Base-by-base conservation (phyloP, 1,140 invertebrate genomes). In the Platyscapa corneri region DNA sequence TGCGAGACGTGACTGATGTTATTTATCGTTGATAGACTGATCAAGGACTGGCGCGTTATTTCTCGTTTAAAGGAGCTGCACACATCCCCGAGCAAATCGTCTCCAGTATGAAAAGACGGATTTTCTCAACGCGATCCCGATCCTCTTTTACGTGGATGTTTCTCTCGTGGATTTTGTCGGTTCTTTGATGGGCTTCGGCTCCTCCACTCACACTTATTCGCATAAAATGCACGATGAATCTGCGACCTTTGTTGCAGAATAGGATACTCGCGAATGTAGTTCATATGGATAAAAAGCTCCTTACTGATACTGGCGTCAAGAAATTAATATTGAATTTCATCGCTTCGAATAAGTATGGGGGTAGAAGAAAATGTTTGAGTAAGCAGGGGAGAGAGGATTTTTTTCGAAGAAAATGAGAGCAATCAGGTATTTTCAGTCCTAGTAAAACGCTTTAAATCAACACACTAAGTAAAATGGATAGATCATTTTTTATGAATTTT, bases 11-110 rank as follows among this genome's bases (percentile, higher is more conserved):
- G 72, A 88, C 83, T 83, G 83, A 89, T 86, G 87, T 91, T 90
- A 91, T 90, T 91, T 91, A 90, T 88, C 88, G 88, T 89, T 88
- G 86, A 90, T 89, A 80, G 86, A 86, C 16, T 65, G 76, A 79
- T 84, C 60, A 60, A 79, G 84, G 78, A 86, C 86, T 81, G 83
- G 37, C 27, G 53, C 79, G 74, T 74, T 87, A 67, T 83, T 87
- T 87, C 81, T 88, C 70, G 72, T 87, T 70, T 85, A 84, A 76
- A 88, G 84, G 82, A 78, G 81, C 76, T 80, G 85, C 87, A 84
- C 27, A 60, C 56, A 6, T 14, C 56, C 56, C 2, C 23, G n/a
- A n/a, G 27, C 30, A 30, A 67, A 3, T 32, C 12, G 3, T 34
- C 30, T 34, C 12, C 0, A 10, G 49, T 39, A 42, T n/a, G 49